A percentile compares a stretch with the other conserved stretches of the same genome.
Conservation (phyloP, 2,797 vertebrate genomes). For the Sebastes kiyomatsui region DNA sequence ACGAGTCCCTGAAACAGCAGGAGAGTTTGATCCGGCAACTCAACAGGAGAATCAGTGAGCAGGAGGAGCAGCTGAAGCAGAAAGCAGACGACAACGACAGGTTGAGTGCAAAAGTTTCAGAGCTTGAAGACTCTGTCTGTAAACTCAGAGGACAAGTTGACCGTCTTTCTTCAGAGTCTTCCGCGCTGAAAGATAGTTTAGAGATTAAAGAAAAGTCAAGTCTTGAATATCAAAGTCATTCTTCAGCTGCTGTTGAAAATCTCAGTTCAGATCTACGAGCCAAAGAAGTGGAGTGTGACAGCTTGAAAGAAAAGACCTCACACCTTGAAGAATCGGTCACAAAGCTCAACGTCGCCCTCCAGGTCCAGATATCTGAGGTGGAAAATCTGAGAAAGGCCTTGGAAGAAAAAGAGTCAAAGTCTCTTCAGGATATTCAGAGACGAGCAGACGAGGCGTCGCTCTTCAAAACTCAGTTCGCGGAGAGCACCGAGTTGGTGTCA, state of each 20-base stretch:
- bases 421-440: slow-evolving; percentile 74
- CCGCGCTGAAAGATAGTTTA: slow-evolving; percentile 70
- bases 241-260: slow-evolving; percentile 59
- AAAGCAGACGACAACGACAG: slow-evolving; percentile 68
- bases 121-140: slow-evolving; percentile 69
- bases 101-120: slow-evolving; percentile 73
- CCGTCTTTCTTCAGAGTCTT: slow-evolving; percentile 73
- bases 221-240: slow-evolving; percentile 60
- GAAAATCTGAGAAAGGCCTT: slow-evolving; percentile 65
- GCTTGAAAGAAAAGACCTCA: slow-evolving; percentile 78
- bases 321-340: slow-evolving; percentile 76
- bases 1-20: slow-evolving; percentile 74
- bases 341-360: slow-evolving; percentile 70
- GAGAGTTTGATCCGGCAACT: slow-evolving; percentile 80
- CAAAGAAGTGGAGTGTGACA: slow-evolving; percentile 81
- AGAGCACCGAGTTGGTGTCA: slow-evolving; percentile 77
- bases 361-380: slow-evolving; percentile 69
- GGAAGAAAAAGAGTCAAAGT: slow-evolving; percentile 72
- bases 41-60: slow-evolving; percentile 67
- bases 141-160: slow-evolving; percentile 74
- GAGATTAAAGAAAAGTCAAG: slow-evolving; percentile 78
- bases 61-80: slow-evolving; percentile 77
- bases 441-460: slow-evolving; percentile 74
- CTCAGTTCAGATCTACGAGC: slow-evolving; percentile 71
- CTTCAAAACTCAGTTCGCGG: slow-evolving; percentile 76